phyloP scores from a whole-genome alignment of 2,797 vertebrate species.

The Miichthys miiuy region DNA sequence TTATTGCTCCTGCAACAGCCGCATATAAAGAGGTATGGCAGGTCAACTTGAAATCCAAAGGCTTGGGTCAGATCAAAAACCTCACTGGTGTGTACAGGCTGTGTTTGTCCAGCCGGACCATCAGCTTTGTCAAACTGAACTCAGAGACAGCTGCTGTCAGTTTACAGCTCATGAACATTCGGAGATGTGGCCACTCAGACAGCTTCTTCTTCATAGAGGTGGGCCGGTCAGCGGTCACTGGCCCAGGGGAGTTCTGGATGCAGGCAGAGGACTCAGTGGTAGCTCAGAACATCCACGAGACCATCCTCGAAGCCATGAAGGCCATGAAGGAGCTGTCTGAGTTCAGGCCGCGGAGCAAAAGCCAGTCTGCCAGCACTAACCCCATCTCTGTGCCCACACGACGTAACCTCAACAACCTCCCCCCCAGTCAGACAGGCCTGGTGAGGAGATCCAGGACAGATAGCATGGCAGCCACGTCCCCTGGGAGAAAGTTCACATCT shows the following conservation, averaged over 20 bases:
- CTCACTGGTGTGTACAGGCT: conserved; percentile 94
- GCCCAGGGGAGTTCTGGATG: conserved; percentile 99
- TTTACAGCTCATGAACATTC: conserved; percentile 97
- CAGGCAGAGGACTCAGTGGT: conserved; percentile 97
- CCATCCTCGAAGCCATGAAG: conserved; percentile 97
- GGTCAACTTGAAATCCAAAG: conserved; percentile 95
- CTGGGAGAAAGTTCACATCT: conserved; percentile 84
- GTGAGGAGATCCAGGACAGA: conserved; percentile 92
- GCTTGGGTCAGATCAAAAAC: conserved; percentile 94
- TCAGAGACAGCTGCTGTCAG: conserved; percentile 93
- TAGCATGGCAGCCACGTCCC: conserved; percentile 87
- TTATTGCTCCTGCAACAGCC: conserved; percentile 84
- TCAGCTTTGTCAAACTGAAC: conserved; percentile 96
- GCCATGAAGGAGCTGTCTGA: conserved; percentile 96
- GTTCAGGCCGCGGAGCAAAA: conserved; percentile 97
- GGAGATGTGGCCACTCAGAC: conserved; percentile 97
- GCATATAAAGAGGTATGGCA: conserved; percentile 97
- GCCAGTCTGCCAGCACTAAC: conserved; percentile 92
- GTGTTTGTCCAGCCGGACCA: conserved; percentile 92
- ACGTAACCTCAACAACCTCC: conserved; percentile 91
- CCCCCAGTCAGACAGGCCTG: conserved; percentile 94
- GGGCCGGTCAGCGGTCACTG: conserved; percentile 94
- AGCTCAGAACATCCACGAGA: conserved; percentile 99
- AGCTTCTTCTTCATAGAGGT: conserved; percentile 99
- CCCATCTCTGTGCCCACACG: conserved; percentile 94